Evolutionary conservation across 2,113 vertebrate genomes (phyloP).

Genomic region (Dipodomys ordii): DNA sequence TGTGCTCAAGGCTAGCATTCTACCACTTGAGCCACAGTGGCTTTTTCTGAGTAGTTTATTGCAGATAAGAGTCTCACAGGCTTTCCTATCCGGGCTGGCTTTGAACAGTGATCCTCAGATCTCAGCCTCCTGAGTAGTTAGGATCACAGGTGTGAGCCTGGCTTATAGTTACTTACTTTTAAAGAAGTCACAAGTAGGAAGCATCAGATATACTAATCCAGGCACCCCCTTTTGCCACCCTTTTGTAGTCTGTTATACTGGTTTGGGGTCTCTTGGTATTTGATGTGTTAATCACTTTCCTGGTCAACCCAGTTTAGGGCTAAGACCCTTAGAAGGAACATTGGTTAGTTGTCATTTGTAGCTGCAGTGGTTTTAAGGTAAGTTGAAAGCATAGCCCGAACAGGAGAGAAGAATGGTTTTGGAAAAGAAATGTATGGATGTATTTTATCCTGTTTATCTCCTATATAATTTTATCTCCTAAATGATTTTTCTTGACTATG

Average conservation of each 20-base stretch:
- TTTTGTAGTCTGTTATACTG: neutral
- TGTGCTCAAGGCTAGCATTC: too few relatives aligned
- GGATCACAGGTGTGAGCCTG: too few relatives aligned
- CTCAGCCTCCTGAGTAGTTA: too few relatives aligned
- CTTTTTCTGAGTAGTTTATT: too few relatives aligned
- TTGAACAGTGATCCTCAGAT: too few relatives aligned
- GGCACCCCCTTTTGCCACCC: neutral
- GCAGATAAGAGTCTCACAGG: too few relatives aligned
- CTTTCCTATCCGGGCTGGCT: too few relatives aligned
- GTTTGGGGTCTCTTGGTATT: neutral
- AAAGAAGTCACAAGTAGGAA: neutral
- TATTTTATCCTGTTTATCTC: neutral
- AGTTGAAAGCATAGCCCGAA: neutral
- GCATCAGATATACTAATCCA: neutral
- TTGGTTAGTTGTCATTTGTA: neutral
- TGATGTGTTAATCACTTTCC: neutral
- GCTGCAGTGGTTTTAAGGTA: neutral
- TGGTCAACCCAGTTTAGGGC: neutral
- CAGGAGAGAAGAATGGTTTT: slow-evolving; percentile 41
- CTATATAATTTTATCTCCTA: neutral
- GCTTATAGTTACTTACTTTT: neutral
- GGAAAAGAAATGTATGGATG: neutral
- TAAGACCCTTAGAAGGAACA: neutral
- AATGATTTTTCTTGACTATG: neutral
- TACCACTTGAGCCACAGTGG: too few relatives aligned